These are phyloP conservation scores for Terebella lapidaria DNA, from an alignment of 2,888 invertebrate species.

Conservation along the genomic window DNA sequence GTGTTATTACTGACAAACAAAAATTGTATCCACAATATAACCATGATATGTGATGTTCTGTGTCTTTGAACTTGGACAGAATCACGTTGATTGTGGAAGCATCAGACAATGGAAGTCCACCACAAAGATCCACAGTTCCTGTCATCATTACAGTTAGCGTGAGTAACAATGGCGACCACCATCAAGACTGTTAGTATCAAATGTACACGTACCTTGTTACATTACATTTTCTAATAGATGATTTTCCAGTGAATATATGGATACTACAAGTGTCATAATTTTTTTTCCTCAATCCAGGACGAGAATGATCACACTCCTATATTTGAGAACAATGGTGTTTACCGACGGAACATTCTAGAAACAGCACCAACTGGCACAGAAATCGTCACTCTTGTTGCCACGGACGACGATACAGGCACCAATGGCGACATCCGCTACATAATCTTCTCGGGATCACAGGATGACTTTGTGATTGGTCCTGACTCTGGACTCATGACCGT, in stretches of 20 bases:
- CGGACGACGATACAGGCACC: slow-evolving; percentile 11
- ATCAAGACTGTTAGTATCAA: too few species aligned
- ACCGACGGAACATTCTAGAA: too few species aligned
- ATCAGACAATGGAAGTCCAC: slow-evolving; percentile 24
- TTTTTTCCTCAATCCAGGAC: neutral
- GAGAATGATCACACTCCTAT: slow-evolving; percentile 1
- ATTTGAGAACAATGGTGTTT: too few species aligned
- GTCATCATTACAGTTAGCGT: neutral
- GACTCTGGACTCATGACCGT: slow-evolving; percentile 65
- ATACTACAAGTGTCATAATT: too few species aligned
- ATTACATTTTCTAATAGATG: too few species aligned
- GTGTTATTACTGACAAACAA: too few species aligned
- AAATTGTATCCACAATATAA: too few species aligned
- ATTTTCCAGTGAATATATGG: too few species aligned
- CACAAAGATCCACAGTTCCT: slow-evolving; percentile 5
- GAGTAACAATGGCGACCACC: slow-evolving; percentile 1
- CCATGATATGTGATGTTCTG: neutral
- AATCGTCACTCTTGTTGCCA: too few species aligned
- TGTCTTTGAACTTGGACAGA: slow-evolving; percentile 14
- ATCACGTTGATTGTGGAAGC: slow-evolving; percentile 25
- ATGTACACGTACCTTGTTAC: too few species aligned
- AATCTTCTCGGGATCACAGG: slow-evolving; percentile 67
- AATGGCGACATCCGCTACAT: slow-evolving; percentile 28
- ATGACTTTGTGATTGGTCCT: slow-evolving; percentile 85
- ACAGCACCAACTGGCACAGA: too few species aligned